Base-by-base conservation (phyloP, 2,113 vertebrate species). In the Scomber scombrus region DNA sequence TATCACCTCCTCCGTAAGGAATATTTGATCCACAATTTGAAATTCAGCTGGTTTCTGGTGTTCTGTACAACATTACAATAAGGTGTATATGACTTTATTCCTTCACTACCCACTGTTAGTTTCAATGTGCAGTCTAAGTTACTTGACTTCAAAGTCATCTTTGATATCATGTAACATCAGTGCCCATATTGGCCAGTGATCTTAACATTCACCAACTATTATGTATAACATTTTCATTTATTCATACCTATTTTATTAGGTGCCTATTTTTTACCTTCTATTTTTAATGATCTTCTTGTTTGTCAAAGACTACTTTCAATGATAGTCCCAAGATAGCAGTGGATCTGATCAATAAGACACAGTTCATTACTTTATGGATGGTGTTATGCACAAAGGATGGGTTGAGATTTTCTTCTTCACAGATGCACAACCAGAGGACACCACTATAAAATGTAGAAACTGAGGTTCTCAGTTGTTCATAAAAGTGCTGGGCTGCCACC, bases 401-500 rank as follows among this genome's bases (percentile, higher is more conserved):
- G 51, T 34, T 63, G 34, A 71, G 56, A 63, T 71, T 62, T 71
- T 67, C 46, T 69, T 75, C 54, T 51, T 66, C 16, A 47, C 26
- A 70, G 69, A 80, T 61, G 43, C 34, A 69, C 19, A 81, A 71
- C 29, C 40, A 47, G 67, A 78, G 60, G 70, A 84, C 79, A 64
- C n/a, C 13, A 4, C 3, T 76, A 78, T 81, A 71, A 75, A 61
- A n/a, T 11, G 18, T 19, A 31, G 71, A 65, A 3, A 46, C 55
- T 11, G 16, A 47, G 34, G 58, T 78, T 70, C 69, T 54, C 8
- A 16, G 67, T 26, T 47, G 13, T 52, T 4, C 50, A 72, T 50
- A 43, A 81, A 84, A 87, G 88, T 73, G 80, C 79, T 85, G 88
- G 86, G 78, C 89, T 91, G 88, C 91, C 91, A 88, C 86, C 93